Evolutionary conservation across 1,140 invertebrate genomes (phyloP), one percentile per base, ranked within the genome.

Genomic region (Pseudomyrmex cubaensis): DNA sequence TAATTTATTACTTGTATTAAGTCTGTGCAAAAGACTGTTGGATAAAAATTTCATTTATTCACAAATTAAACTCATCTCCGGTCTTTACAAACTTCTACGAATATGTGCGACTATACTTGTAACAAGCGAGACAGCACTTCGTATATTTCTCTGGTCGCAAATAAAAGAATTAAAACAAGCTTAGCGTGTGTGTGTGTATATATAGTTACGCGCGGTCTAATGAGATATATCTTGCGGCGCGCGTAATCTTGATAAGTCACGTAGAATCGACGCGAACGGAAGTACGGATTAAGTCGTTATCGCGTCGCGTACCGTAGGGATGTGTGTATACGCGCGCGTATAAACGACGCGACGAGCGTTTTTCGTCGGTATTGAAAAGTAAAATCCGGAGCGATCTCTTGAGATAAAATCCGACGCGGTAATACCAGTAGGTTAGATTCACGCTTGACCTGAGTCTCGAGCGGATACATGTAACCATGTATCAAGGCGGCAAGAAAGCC

Each of bases 381-480:
- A 82, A 73, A 74, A 72, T 73, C n/a, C 46, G 50, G n/a, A 52
- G 20, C 67, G 69, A 82, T 82, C 59, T 59, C 52, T 61, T 9
- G 44, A 44, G 64, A 83, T 77, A 67, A 80, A 78, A 78, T 77
- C 61, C 54, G 48, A 52, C 63, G 35, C 35, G 20, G 66, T 78
- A 57, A 85, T 85, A 82, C 70, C 59, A 77, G 48, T 89, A 54
- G 88, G 88, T 89, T 86, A 89, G 87, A 89, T 87, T 89, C 87
- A 89, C 80, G 88, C 87, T 89, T 87, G 88, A 89, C 88, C 88
- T 87, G 78, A 69, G 63, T 63, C 44, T 63, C 44, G 86, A 89
- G 87, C 82, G 83, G 87, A 89, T 88, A 82, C 87, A 52, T 83
- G 84, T 86, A 89, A 84, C 73, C 85, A 78, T 89, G 88, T 89